phyloP scores from a whole-genome alignment of 2,888 invertebrate species.

The Nysson spinosus region DNA sequence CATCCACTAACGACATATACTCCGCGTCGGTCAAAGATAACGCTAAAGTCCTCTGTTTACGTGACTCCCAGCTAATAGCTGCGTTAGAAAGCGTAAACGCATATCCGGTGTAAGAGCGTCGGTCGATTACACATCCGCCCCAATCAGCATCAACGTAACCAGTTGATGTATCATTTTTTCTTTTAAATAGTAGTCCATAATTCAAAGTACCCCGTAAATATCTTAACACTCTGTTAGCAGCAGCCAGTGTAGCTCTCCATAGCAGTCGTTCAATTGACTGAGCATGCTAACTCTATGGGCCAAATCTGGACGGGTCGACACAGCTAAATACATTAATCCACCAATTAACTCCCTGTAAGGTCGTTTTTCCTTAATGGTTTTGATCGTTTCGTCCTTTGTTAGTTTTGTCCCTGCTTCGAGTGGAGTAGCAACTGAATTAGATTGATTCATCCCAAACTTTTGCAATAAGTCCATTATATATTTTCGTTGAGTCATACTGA shows the following conservation, averaged over 20 bases:
- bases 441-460: too few relatives aligned
- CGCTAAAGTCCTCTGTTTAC: slow-evolving; percentile 13
- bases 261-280: background rate
- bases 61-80: slow-evolving; percentile 5
- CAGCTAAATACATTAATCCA: background rate
- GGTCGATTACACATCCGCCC: background rate
- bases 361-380: too few relatives aligned
- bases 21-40: slow-evolving; percentile 12
- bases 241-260: slow-evolving; percentile 2
- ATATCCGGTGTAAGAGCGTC: slow-evolving; percentile 13
- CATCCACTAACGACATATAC: slow-evolving; percentile 4
- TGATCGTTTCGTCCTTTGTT: too few relatives aligned
- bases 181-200: background rate
- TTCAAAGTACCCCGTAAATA: slow-evolving; percentile 1
- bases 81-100: background rate
- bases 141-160: slow-evolving; percentile 18
- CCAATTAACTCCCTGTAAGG: too few relatives aligned
- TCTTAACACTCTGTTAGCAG: slow-evolving; percentile 1
- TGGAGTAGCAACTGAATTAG: too few relatives aligned
- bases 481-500: too few relatives aligned
- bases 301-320: background rate
- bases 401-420: too few relatives aligned
- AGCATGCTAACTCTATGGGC: background rate
- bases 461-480: too few relatives aligned
- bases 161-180: background rate